A percentile compares a stretch with the other conserved stretches of the same genome.
These are phyloP conservation scores for Crambe crambe DNA, from an alignment of 37 sponge, comb jelly and placozoan species.

Conservation along the genomic window DNA sequence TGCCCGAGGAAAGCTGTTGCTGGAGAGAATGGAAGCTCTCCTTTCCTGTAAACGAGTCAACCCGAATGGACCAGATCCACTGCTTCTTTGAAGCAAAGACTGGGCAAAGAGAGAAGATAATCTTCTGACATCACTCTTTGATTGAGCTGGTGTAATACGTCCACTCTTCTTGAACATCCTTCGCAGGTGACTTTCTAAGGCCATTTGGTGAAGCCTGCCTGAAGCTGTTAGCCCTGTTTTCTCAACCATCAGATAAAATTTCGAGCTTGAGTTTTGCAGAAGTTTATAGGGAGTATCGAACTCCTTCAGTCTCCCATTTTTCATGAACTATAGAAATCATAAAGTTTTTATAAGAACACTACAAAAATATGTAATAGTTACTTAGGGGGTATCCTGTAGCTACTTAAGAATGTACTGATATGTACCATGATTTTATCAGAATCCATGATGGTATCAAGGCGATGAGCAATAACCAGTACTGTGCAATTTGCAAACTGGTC, in stretches of 20 bases:
- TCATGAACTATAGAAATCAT: slow-evolving; percentile 55
- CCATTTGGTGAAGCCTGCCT: slow-evolving; percentile 48
- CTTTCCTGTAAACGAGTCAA: slow-evolving; percentile 4
- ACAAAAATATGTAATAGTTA: neutral
- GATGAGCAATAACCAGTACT: slow-evolving; percentile 89
- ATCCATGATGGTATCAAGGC: slow-evolving; percentile 95
- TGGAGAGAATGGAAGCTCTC: slow-evolving; percentile 3
- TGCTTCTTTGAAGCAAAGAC: neutral
- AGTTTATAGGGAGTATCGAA: slow-evolving; percentile 50
- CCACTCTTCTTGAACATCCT: neutral
- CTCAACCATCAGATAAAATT: slow-evolving; percentile 51
- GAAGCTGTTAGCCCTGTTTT: slow-evolving; percentile 36
- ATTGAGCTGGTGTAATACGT: neutral
- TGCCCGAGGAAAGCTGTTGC: slow-evolving; percentile 10
- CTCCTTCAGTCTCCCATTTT: slow-evolving; percentile 47
- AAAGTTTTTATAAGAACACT: no score
- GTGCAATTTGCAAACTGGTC: slow-evolving; percentile 81
- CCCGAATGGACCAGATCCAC: neutral
- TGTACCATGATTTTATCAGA: slow-evolving; percentile 80
- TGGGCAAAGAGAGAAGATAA: neutral
- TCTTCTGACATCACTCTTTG: neutral
- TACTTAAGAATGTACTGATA: neutral
- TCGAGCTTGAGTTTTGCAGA: slow-evolving; percentile 34
- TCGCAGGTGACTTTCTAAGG: slow-evolving; percentile 33
- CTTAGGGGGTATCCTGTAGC: neutral